Conservation (phyloP, 2,797 vertebrate genomes). For the Glyptemys insculpta region DNA sequence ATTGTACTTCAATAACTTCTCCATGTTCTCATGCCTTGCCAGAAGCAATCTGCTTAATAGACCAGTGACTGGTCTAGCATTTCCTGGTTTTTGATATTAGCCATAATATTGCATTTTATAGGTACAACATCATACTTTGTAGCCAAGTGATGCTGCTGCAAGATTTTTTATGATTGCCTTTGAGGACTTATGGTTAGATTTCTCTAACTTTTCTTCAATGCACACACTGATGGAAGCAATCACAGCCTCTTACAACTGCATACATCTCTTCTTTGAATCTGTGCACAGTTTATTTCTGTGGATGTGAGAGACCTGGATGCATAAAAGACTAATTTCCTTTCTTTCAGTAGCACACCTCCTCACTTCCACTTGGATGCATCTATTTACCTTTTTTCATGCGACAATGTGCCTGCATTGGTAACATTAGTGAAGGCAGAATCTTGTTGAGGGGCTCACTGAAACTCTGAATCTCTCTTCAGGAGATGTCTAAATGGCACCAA, state of each 20-base stretch:
- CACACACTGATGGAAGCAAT: not conserved
- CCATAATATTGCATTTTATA: not conserved
- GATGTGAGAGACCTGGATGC: not conserved
- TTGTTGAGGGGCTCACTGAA: not conserved
- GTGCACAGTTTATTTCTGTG: not conserved
- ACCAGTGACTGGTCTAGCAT: accelerated
- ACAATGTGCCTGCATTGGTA: not conserved
- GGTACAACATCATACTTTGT: not conserved
- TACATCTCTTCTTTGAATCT: not conserved
- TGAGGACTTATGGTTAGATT: not conserved
- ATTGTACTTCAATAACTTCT: not conserved
- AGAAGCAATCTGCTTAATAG: not conserved
- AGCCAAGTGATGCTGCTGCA: not conserved
- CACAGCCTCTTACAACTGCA: not conserved
- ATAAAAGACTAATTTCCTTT: not conserved
- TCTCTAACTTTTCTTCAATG: not conserved
- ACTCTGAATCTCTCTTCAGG: not conserved
- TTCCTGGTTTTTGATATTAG: not conserved
- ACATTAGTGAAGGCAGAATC: not conserved
- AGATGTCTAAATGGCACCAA: not conserved
- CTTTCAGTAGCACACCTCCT: not conserved
- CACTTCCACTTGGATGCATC: not conserved
- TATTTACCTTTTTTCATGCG: not conserved
- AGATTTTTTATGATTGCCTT: not conserved
- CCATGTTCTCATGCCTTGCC: not conserved